Percentiles rank a stretch among this genome's conserved stretches.
phyloP scores from a whole-genome alignment of 2,113 vertebrate species.

The Puffinus mauretanicus region DNA sequence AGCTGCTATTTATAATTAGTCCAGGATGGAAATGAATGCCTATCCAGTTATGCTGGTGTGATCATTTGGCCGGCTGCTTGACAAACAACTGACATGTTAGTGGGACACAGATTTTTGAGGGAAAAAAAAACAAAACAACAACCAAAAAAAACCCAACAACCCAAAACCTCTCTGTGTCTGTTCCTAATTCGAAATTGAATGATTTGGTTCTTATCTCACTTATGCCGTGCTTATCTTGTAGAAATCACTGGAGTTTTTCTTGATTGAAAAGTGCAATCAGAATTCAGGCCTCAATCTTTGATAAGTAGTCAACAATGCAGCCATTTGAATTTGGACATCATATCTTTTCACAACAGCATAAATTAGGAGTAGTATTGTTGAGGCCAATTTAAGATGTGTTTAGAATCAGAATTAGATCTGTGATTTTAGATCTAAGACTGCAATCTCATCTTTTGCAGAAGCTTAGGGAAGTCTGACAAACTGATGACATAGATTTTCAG shows the following conservation, averaged over 20 bases:
- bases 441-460: neutral
- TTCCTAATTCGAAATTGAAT: neutral
- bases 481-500: neutral
- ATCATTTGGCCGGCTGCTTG: neutral
- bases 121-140: neutral
- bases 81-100: neutral
- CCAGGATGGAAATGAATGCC: neutral
- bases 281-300: neutral
- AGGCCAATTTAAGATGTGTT: neutral
- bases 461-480: neutral
- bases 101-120: neutral
- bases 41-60: neutral
- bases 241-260: neutral
- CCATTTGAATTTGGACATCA: neutral
- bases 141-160: neutral
- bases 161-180: neutral
- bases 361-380: neutral
- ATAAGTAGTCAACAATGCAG: neutral
- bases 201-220: neutral
- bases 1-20: slow-evolving; percentile 40
- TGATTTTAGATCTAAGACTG: neutral
- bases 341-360: neutral
- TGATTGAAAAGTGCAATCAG: neutral
- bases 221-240: neutral
- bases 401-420: neutral